Evolutionary conservation across 2,888 invertebrate genomes (phyloP), one percentile per base, ranked within the genome.

Genomic region (Apodemia mormo): DNA sequence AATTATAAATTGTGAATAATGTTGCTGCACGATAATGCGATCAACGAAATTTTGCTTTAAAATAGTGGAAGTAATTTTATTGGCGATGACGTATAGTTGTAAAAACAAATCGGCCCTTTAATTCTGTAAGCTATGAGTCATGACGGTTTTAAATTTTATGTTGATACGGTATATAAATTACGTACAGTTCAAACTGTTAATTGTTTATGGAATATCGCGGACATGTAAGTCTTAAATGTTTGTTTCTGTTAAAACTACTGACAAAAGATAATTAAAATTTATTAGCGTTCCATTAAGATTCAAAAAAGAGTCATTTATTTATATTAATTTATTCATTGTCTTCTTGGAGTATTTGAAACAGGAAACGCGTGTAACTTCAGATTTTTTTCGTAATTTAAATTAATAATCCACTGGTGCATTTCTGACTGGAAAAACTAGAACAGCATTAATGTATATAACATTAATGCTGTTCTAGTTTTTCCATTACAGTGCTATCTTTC

Each of bases 1-100:
- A 70, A 65, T 65, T 71, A 52, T 52, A 52, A 52, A 14, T 61
- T 61, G 7, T 33, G 30, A 61, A 33, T 33, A 61, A 37, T 37
- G 61, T 52, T 52, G n/a, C 61, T 14, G 30, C 61, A 61, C 61
- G 61, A 61, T 5, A 33, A 61, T 61, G 61, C 30, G 14, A 30
- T 30, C 30, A 61, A 61, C 30, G 12, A 14, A 30, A 61, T 33
- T 30, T 30, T 61, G 5, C 33, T 61, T 30, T 12, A 4, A 49
- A 49, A 49, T 49, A 49, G 49, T 45, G 45, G 45, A 10, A 12
- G 45, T 45, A 45, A 45, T 45, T 45, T 45, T 45, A 45, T 45
- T 12, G 45, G 45, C 12, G 45, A 10, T 45, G 45, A 45, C 45
- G 12, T 45, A 12, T 45, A 49, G 49, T 49, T 49, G 49, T 49